These are phyloP conservation scores for Amaurobius ferox DNA, from an alignment of 2,888 invertebrate genomes.

Conservation along the genomic window DNA sequence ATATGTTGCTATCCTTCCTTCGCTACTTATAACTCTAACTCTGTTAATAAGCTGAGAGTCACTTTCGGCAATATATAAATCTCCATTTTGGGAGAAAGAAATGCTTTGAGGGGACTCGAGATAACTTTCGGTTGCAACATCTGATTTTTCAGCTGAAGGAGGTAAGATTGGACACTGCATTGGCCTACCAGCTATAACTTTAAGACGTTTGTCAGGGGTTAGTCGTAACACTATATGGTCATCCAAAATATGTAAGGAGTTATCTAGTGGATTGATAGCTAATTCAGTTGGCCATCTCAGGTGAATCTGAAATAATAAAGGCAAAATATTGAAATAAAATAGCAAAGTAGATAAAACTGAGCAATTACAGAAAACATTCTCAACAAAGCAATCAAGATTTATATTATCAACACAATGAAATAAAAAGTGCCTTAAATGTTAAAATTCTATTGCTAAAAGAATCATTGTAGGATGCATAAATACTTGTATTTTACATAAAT, in stretches of 20 bases:
- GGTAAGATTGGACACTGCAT: constrained; percentile 86
- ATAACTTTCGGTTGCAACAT: constrained; percentile 77
- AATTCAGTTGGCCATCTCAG: constrained; percentile 98
- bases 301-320: constrained; percentile 82
- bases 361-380: no score
- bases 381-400: no score
- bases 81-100: constrained; percentile 93
- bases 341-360: no score
- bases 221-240: constrained; percentile 93
- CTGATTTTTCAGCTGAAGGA: constrained; percentile 61
- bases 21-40: constrained; percentile 77
- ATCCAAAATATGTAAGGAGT: constrained; percentile 95
- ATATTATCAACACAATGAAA: no score
- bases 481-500: no score
- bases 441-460: no score
- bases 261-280: constrained; percentile 94
- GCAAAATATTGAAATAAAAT: background rate
- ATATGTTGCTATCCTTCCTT: constrained; percentile 78
- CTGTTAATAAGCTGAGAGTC: constrained; percentile 84
- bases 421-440: no score
- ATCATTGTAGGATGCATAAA: no score
- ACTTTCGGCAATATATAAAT: constrained; percentile 94
- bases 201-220: constrained; percentile 87
- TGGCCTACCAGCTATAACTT: constrained; percentile 96
- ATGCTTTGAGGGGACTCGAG: constrained; percentile 93